Evolutionary conservation across 1,140 invertebrate genomes (phyloP).

Genomic region (Adoxophyes honmai): DNA sequence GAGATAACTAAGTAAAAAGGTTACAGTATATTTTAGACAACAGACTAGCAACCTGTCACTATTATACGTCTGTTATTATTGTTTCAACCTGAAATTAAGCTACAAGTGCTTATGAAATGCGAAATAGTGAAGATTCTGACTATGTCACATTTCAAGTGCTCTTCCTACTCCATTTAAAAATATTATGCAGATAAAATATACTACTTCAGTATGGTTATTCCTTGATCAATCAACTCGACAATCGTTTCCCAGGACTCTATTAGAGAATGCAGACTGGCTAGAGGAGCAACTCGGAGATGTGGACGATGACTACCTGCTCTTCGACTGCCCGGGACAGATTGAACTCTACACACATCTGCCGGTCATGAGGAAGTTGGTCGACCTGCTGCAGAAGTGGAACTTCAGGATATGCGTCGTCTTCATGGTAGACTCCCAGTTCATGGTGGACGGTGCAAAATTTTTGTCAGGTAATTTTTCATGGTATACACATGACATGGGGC

Average conservation of each 20-base stretch:
- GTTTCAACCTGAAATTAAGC: too few species aligned
- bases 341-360: slow-evolving; percentile 98
- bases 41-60: too few species aligned
- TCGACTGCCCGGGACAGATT: slow-evolving; percentile 99
- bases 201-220: too few species aligned
- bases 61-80: too few species aligned
- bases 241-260: slow-evolving; percentile 83
- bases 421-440: slow-evolving; percentile 97
- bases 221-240: too few species aligned
- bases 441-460: slow-evolving; percentile 97
- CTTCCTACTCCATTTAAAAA: too few species aligned
- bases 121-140: too few species aligned
- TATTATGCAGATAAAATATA: too few species aligned
- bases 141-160: too few species aligned
- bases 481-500: slow-evolving; percentile 33
- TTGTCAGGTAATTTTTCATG: slow-evolving; percentile 80
- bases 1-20: too few species aligned
- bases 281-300: slow-evolving; percentile 88
- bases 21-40: too few species aligned
- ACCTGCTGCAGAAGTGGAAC: slow-evolving; percentile 90
- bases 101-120: too few species aligned
- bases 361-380: slow-evolving; percentile 90
- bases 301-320: slow-evolving; percentile 97
- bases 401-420: slow-evolving; percentile 96
- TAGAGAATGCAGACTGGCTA: slow-evolving; percentile 95